phyloP scores from a whole-genome alignment of 2,113 vertebrate genomes.

The Formicarius rufipectus region DNA sequence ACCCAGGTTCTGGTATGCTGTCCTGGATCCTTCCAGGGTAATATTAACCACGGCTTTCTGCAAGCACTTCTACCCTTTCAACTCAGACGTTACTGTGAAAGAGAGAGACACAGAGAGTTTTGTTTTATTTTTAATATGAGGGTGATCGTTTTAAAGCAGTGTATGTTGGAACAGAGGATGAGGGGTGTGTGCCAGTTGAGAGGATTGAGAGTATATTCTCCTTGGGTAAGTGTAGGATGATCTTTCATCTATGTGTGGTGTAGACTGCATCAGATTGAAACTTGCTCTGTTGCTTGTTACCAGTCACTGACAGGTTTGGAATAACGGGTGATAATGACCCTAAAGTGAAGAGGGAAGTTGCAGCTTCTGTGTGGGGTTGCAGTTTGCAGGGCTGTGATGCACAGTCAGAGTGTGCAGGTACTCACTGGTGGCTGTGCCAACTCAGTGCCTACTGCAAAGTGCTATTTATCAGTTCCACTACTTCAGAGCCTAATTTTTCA shows the following conservation, averaged over 20 bases:
- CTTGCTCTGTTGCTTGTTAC: not conserved
- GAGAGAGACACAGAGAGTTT: not conserved
- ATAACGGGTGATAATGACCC: not conserved
- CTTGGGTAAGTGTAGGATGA: not conserved
- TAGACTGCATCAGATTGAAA: not conserved
- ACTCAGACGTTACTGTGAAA: not conserved
- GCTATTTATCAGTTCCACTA: not conserved
- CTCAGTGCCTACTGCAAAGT: not conserved
- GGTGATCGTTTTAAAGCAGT: not conserved
- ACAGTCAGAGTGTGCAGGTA: not conserved
- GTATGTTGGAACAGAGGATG: not conserved
- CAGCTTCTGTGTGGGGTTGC: accelerated
- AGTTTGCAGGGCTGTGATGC: too few species aligned
- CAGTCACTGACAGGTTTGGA: not conserved
- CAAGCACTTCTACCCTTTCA: not conserved
- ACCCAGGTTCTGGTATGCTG: constrained; percentile 59
- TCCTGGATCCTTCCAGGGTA: constrained; percentile 48
- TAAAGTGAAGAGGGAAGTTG: not conserved
- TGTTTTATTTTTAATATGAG: not conserved
- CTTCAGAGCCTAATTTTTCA: not conserved
- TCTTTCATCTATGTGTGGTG: not conserved
- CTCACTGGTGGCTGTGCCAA: accelerated
- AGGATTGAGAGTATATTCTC: not conserved
- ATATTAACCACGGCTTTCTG: constrained; percentile 31
- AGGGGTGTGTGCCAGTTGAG: not conserved